phyloP scores from a whole-genome alignment of 2,888 invertebrate genomes.

The Diplazon laetatorius region DNA sequence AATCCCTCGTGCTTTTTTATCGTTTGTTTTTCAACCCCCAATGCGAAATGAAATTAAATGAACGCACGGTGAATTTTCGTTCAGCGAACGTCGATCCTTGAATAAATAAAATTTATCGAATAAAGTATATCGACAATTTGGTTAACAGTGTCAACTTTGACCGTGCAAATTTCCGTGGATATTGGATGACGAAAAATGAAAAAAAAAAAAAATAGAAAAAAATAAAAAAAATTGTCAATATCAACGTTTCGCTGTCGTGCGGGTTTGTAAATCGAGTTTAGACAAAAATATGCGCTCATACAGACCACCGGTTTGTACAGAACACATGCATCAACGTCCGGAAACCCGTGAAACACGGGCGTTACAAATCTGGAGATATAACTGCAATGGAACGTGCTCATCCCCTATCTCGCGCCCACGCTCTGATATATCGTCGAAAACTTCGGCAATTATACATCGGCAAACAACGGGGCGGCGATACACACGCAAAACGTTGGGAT shows the following conservation, averaged over 20 bases:
- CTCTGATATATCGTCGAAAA: constrained; percentile 68
- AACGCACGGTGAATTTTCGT: neutral
- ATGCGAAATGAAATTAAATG: neutral
- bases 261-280: constrained; percentile 16
- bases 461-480: constrained; percentile 48
- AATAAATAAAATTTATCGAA: neutral
- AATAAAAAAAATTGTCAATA: neutral
- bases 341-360: constrained; percentile 51
- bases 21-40: neutral
- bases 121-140: neutral
- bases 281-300: constrained; percentile 34
- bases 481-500: constrained; percentile 54
- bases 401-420: constrained; percentile 8
- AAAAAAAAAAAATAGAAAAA: neutral
- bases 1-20: neutral
- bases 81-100: neutral
- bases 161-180: neutral
- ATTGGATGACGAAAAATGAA: neutral
- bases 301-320: constrained; percentile 37
- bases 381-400: constrained; percentile 49
- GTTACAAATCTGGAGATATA: constrained; percentile 65
- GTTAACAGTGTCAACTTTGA: neutral
- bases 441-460: constrained; percentile 69
- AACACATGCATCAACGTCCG: constrained; percentile 61
- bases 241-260: neutral